phyloP scores from a whole-genome alignment of 2,113 vertebrate genomes.

The Salvelinus sp. region DNA sequence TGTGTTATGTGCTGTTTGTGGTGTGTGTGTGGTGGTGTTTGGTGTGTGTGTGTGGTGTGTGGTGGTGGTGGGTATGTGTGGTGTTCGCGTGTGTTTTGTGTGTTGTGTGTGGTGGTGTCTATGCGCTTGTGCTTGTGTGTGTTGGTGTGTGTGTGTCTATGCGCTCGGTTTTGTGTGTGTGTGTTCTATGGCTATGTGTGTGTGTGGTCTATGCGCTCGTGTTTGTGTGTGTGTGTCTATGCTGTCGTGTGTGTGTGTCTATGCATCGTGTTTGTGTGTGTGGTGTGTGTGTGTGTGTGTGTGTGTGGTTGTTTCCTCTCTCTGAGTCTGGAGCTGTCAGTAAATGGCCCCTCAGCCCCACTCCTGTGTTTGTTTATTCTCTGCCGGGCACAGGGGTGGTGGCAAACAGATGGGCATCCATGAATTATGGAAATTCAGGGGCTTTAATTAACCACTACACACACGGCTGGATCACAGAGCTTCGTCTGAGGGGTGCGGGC shows the following conservation, averaged over 20 bases:
- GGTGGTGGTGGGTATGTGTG: too few relatives aligned
- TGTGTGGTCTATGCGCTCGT: not conserved
- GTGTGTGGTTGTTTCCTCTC: slow-evolving; percentile 32
- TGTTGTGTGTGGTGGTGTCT: slow-evolving; percentile 5
- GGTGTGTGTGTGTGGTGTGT: not conserved
- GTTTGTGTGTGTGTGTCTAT: not conserved
- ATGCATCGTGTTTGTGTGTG: not conserved
- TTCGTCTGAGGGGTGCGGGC: too few relatives aligned
- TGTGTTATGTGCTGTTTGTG: not conserved
- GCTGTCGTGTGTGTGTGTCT: slow-evolving; percentile 7
- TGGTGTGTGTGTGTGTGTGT: not conserved
- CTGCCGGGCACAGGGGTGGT: slow-evolving; percentile 68
- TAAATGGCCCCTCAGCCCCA: slow-evolving; percentile 69
- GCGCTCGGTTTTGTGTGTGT: not conserved
- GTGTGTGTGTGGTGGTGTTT: not conserved
- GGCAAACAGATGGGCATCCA: slow-evolving; percentile 76
- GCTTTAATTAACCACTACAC: slow-evolving; percentile 74
- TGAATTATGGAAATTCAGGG: slow-evolving; percentile 76
- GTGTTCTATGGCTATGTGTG: not conserved
- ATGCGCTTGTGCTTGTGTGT: too few relatives aligned
- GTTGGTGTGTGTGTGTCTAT: not conserved
- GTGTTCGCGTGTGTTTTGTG: too few relatives aligned
- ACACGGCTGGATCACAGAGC: slow-evolving; percentile 68
- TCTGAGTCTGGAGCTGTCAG: slow-evolving; percentile 62
- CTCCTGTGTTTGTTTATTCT: slow-evolving; percentile 70